Evolutionary conservation across 2,797 vertebrate species (phyloP).

Genomic region (Molothrus ater): DNA sequence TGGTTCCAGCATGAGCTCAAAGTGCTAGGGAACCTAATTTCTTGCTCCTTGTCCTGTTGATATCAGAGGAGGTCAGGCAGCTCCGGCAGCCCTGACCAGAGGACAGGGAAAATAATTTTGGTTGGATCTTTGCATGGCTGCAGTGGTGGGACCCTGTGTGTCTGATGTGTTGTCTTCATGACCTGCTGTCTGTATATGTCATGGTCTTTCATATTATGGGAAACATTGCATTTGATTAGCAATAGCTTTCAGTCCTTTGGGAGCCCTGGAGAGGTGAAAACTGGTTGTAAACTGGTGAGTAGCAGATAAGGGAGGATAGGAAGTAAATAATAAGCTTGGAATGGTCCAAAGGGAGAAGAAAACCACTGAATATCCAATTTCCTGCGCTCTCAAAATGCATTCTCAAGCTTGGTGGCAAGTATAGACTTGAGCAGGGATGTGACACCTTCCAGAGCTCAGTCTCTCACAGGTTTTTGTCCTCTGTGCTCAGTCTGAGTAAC

Average conservation of each 20-base stretch:
- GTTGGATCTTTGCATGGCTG: neutral
- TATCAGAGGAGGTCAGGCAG: neutral
- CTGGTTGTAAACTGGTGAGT: neutral
- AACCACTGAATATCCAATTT: neutral
- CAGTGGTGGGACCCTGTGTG: neutral
- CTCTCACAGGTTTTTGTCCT: neutral
- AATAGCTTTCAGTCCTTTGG: neutral
- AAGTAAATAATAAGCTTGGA: neutral
- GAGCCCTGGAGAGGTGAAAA: neutral
- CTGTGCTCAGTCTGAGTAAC: neutral
- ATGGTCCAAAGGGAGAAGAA: neutral
- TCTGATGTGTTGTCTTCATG: neutral
- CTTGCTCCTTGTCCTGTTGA: neutral
- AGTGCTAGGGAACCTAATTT: neutral
- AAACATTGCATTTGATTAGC: conserved; percentile 23
- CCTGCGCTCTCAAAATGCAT: neutral
- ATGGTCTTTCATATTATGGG: neutral
- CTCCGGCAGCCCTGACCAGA: neutral
- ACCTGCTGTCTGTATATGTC: conserved; percentile 29
- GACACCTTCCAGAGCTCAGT: neutral
- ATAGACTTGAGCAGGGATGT: neutral
- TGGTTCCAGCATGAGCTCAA: conserved; percentile 47
- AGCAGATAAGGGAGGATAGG: neutral
- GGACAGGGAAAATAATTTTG: neutral
- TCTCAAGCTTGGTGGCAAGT: neutral